phyloP scores from a whole-genome alignment of 1,140 invertebrate species.

The Caligus rogercresseyi region DNA sequence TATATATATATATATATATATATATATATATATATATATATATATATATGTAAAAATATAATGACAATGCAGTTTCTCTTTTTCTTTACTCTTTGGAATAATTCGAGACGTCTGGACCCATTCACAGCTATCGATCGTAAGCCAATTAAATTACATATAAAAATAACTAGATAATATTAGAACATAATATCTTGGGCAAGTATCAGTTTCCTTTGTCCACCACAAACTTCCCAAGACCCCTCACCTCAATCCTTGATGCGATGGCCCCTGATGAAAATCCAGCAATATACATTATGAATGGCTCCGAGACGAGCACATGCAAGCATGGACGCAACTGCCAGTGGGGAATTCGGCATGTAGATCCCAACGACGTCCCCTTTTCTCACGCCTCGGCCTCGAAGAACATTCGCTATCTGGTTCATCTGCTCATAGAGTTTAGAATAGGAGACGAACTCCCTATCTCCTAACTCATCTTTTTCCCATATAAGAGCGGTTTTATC shows the following conservation, averaged over 20 bases:
- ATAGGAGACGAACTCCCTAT: constrained; percentile 32
- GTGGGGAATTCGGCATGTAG: constrained; percentile 35
- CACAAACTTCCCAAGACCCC: too few relatives aligned
- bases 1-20: too few relatives aligned
- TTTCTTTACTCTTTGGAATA: too few relatives aligned
- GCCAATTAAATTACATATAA: too few relatives aligned
- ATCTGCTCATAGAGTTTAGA: constrained; percentile 30
- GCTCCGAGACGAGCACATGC: constrained; percentile 37
- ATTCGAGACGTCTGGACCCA: too few relatives aligned
- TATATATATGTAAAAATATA: too few relatives aligned
- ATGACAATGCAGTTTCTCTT: too few relatives aligned
- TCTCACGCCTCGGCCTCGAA: constrained; percentile 30
- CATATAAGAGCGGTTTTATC: constrained; percentile 35
- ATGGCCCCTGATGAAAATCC: constrained; percentile 41
- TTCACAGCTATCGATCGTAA: too few relatives aligned
- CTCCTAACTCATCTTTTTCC: constrained; percentile 38
- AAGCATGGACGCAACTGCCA: constrained; percentile 34
- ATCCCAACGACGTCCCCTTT: constrained; percentile 37
- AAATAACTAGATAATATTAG: too few relatives aligned
- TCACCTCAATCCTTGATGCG: constrained; percentile 31
- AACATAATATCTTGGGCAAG: too few relatives aligned
- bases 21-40: too few relatives aligned
- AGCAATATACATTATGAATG: constrained; percentile 40
- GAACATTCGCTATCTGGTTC: constrained; percentile 32
- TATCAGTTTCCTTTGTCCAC: too few relatives aligned